Evolutionary conservation across 1,140 invertebrate genomes (phyloP).

Genomic region (Cotesia vestalis): DNA sequence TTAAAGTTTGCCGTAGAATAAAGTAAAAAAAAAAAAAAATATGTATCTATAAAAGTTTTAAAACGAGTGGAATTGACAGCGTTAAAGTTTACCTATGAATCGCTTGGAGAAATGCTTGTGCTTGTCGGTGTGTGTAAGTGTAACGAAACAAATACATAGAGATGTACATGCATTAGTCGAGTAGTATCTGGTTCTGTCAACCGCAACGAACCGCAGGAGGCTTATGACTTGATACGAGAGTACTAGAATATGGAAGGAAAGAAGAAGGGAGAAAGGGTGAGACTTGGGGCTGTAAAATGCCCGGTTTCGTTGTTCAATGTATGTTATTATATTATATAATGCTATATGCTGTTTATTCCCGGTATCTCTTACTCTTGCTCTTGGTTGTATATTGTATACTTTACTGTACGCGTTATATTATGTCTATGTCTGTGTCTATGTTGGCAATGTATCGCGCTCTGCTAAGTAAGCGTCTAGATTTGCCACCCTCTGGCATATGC

Average conservation of each 20-base stretch:
- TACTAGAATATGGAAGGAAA: slow-evolving; percentile 7
- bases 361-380: too few species aligned
- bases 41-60: too few species aligned
- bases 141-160: slow-evolving; percentile 8
- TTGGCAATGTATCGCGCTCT: slow-evolving; percentile 38
- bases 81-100: background rate
- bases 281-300: slow-evolving; percentile 11
- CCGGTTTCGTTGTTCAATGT: background rate
- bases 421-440: too few species aligned
- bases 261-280: slow-evolving; percentile 11
- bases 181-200: slow-evolving; percentile 24
- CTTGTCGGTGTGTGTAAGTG: background rate
- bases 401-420: too few species aligned
- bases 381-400: too few species aligned
- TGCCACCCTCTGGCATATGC: slow-evolving; percentile 35
- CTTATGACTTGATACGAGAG: slow-evolving; percentile 8
- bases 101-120: background rate
- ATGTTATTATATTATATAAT: background rate
- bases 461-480: slow-evolving; percentile 57
- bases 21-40: too few species aligned
- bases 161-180: background rate
- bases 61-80: too few species aligned
- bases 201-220: slow-evolving; percentile 19
- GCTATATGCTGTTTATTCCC: background rate
- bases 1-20: too few species aligned